These are phyloP conservation scores for Parapristionchus giblindavisi DNA, from an alignment of 2,888 invertebrate species.

Conservation along the genomic window DNA sequence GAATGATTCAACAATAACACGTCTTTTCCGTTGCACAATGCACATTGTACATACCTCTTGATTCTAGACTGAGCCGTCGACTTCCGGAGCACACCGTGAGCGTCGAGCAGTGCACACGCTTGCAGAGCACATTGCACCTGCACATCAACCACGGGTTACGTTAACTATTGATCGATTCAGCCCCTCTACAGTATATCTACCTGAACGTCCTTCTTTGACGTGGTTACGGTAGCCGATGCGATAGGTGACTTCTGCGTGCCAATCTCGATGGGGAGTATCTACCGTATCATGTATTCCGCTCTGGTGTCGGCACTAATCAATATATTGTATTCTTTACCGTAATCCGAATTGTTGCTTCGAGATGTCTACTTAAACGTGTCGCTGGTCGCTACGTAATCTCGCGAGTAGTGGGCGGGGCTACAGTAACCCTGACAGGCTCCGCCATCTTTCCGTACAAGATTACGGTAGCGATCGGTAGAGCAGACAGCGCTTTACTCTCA, in stretches of 20 bases:
- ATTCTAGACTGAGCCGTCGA: constrained; percentile 38
- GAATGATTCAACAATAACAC: too few relatives aligned
- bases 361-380: constrained; percentile 33
- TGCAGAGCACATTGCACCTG: constrained; percentile 91
- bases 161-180: too few relatives aligned
- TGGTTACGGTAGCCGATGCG: constrained; percentile 53
- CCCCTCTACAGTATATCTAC: too few relatives aligned
- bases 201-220: constrained; percentile 56
- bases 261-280: constrained; percentile 53
- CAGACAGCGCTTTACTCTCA: constrained; percentile 36
- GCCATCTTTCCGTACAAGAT: too few relatives aligned
- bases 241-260: constrained; percentile 52
- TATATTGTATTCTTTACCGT: constrained; percentile 4
- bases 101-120: constrained; percentile 89
- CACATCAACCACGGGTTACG: too few relatives aligned
- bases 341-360: constrained; percentile 19
- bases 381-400: constrained; percentile 26
- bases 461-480: constrained; percentile 29
- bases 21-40: too few relatives aligned
- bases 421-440: constrained; percentile 21
- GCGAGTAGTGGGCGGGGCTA: constrained; percentile 5
- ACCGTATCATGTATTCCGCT: not conserved
- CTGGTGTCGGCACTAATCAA: constrained; percentile 29
- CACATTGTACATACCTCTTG: too few relatives aligned
- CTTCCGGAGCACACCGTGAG: constrained; percentile 81